Evolutionary conservation across 2,113 vertebrate species (phyloP).

Genomic region (Oncorhynchus nerka): DNA sequence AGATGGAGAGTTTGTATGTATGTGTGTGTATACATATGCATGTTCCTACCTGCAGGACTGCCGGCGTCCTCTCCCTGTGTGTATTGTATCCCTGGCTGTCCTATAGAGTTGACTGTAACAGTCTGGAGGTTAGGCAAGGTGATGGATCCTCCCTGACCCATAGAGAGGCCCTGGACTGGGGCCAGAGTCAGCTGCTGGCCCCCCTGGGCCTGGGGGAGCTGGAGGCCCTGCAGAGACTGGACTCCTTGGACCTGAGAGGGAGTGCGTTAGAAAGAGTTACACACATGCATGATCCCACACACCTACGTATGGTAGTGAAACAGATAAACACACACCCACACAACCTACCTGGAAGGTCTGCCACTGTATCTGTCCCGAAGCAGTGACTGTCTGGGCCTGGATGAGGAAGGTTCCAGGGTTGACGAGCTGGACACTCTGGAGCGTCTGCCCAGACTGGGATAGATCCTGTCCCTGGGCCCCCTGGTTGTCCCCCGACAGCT

Average conservation of each 20-base stretch:
- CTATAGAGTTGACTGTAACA: conserved; percentile 93
- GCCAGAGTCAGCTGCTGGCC: conserved; percentile 93
- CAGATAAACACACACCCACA: not conserved
- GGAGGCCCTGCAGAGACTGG: conserved; percentile 97
- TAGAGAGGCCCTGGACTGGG: conserved; percentile 92
- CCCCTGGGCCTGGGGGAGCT: conserved; percentile 83
- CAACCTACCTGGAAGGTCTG: conserved; percentile 89
- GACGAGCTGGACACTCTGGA: conserved; percentile 95
- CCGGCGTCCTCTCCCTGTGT: conserved; percentile 66
- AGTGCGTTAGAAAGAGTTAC: not conserved
- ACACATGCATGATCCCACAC: not conserved
- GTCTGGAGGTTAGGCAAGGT: conserved; percentile 96
- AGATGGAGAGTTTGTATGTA: not conserved
- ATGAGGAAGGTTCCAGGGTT: conserved; percentile 97
- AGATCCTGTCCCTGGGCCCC: conserved; percentile 87
- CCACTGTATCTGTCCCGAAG: conserved; percentile 98
- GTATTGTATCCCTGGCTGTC: conserved; percentile 88
- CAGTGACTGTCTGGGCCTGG: conserved; percentile 96
- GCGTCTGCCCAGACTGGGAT: conserved; percentile 83
- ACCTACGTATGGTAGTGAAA: not conserved
- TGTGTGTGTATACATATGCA: not conserved
- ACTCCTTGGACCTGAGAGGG: conserved; percentile 86
- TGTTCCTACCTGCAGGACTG: conserved; percentile 83
- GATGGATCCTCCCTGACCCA: conserved; percentile 89
- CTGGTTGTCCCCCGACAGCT: conserved; percentile 89